A percentile compares a stretch with the other conserved stretches of the same genome.
These are phyloP conservation scores for Streptopelia turtur DNA, from an alignment of 2,797 vertebrate genomes.

Conservation along the genomic window DNA sequence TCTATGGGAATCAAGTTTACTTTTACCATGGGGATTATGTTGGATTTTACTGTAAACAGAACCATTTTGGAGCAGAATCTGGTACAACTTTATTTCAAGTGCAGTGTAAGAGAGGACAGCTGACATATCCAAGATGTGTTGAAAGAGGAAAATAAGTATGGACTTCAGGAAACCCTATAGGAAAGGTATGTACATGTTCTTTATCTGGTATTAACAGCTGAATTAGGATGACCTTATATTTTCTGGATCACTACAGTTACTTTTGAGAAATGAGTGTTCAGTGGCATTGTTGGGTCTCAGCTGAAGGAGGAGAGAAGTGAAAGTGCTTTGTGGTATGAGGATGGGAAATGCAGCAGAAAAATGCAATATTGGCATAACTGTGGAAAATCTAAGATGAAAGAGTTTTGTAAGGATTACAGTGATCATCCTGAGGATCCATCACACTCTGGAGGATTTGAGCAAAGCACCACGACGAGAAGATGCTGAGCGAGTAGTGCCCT, in stretches of 20 bases:
- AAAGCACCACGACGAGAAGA: background rate
- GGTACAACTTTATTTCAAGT: conserved; percentile 66
- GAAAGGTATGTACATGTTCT: background rate
- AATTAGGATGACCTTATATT: background rate
- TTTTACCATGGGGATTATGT: conserved; percentile 80
- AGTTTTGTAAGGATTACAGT: background rate
- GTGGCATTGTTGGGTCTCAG: background rate
- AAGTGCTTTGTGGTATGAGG: background rate
- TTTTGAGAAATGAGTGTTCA: background rate
- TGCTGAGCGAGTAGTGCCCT: background rate
- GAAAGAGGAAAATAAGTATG: conserved; percentile 42
- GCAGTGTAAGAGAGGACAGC: conserved; percentile 72
- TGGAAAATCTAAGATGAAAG: background rate
- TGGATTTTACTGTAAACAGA: conserved; percentile 76
- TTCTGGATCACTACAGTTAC: background rate
- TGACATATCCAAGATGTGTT: conserved; percentile 75
- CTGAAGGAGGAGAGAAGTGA: background rate
- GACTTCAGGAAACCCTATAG: background rate
- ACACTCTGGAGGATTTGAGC: background rate
- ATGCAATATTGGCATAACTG: fast-evolving
- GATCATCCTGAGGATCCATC: background rate
- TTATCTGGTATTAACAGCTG: background rate
- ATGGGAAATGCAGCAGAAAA: background rate
- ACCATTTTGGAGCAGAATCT: conserved; percentile 37
- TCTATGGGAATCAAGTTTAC: conserved; percentile 69